Conservation (phyloP, 2,888 invertebrate species). For the Protonemura montana region DNA sequence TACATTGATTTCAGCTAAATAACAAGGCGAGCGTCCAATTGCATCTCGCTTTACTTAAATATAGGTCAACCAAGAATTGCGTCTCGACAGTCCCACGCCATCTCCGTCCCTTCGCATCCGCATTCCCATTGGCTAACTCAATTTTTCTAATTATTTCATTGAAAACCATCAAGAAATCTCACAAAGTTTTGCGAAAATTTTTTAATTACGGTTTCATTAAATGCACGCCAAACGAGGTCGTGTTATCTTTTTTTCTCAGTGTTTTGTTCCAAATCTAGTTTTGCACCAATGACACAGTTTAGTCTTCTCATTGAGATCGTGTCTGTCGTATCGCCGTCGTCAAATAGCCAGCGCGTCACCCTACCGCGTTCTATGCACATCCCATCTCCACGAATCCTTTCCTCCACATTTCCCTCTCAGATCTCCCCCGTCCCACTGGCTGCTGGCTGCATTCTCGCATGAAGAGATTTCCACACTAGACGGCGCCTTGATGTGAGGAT, state of each 20-base stretch:
- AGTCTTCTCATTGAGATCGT: constrained; percentile 7
- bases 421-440: background rate
- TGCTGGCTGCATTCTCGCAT: background rate
- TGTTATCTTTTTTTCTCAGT: constrained; percentile 4
- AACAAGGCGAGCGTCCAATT: background rate
- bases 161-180: background rate
- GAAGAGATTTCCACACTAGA: background rate
- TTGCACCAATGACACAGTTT: constrained; percentile 1
- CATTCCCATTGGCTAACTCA: background rate
- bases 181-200: constrained; percentile 1
- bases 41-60: background rate
- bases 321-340: background rate
- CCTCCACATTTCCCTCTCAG: too few species aligned
- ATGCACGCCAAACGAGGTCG: constrained; percentile 7
- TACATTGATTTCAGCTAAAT: background rate
- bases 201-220: constrained; percentile 29
- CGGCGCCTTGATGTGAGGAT: constrained; percentile 16
- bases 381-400: background rate
- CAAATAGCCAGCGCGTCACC: background rate
- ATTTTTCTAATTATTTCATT: constrained; percentile 27
- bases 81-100: background rate
- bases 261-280: background rate
- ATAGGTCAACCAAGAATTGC: background rate
- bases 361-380: background rate
- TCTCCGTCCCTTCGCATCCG: background rate